Evolutionary conservation across 2,113 vertebrate genomes (phyloP).

Genomic region (Arizona elegans): DNA sequence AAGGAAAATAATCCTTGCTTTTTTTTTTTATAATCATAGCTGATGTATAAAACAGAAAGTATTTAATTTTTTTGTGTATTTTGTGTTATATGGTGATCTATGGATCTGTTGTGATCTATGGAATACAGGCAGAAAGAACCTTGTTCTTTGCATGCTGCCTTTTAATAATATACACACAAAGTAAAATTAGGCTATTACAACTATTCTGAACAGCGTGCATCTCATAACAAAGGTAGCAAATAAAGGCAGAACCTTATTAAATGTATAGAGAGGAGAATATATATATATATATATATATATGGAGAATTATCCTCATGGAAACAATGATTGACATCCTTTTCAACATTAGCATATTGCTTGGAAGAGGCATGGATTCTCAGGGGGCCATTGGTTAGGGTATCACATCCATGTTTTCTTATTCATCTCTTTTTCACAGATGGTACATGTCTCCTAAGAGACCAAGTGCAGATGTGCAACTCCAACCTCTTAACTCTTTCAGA

Average conservation of each 20-base stretch:
- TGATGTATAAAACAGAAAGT: neutral
- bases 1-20: neutral
- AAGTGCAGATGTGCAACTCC: neutral
- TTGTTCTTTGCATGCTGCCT: neutral
- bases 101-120: neutral
- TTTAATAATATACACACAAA: neutral
- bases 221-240: neutral
- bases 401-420: neutral
- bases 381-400: neutral
- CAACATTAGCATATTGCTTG: neutral
- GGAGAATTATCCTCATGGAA: neutral
- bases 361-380: neutral
- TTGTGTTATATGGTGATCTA: neutral
- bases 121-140: neutral
- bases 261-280: neutral
- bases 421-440: neutral
- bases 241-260: neutral
- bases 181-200: neutral
- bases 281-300: no score
- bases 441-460: neutral
- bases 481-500: neutral
- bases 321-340: neutral
- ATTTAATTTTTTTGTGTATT: neutral
- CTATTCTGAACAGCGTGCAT: neutral
- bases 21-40: neutral